phyloP scores from a whole-genome alignment of 1,140 invertebrate genomes.

The Lucilia cuprina region DNA sequence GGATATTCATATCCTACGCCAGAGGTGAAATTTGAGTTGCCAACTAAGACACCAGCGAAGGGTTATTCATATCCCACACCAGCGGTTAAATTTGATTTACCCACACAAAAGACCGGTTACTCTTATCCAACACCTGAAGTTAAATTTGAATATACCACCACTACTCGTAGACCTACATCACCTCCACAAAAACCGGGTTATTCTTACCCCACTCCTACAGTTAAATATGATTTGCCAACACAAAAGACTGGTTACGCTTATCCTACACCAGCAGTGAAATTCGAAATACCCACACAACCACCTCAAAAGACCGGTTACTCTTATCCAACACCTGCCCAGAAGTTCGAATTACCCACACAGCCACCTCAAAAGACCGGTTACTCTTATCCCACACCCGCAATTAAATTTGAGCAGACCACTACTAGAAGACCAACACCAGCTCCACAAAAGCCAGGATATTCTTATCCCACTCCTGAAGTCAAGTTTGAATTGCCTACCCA shows the following conservation, averaged over 20 bases:
- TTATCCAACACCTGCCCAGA: constrained; percentile 41
- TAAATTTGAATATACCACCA: constrained; percentile 28
- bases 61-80: constrained; percentile 50
- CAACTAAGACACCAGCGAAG: neutral
- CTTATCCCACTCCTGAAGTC: constrained; percentile 14
- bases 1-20: neutral
- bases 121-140: constrained; percentile 40
- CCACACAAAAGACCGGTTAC: constrained; percentile 30
- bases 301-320: constrained; percentile 21
- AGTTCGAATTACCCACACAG: constrained; percentile 17
- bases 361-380: constrained; percentile 42
- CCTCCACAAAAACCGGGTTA: constrained; percentile 45
- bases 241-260: constrained; percentile 30
- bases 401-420: neutral
- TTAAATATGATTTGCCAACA: constrained; percentile 45
- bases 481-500: constrained; percentile 18
- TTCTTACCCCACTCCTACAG: constrained; percentile 46
- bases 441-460: constrained; percentile 25
- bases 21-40: neutral
- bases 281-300: constrained; percentile 29
- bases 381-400: constrained; percentile 45
- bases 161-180: constrained; percentile 47
- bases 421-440: constrained; percentile 19
- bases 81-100: constrained; percentile 16
- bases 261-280: constrained; percentile 21